Evolutionary conservation across 2,113 vertebrate genomes (phyloP).

Genomic region (Heterotilapia buettikoferi): DNA sequence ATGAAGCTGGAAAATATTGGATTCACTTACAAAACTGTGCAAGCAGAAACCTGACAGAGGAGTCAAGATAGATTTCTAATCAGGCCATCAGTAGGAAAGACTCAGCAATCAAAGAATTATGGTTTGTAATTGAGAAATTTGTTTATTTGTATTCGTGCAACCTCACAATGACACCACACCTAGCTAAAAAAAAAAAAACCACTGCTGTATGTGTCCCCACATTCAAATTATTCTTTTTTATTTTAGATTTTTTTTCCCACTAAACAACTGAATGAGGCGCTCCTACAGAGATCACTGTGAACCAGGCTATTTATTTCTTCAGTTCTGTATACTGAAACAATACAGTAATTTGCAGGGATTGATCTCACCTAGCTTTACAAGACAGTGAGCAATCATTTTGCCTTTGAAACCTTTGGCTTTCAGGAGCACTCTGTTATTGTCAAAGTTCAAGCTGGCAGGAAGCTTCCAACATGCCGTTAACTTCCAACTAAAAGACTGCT

Average conservation of each 20-base stretch:
- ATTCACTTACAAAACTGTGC: neutral
- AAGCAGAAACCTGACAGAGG: neutral
- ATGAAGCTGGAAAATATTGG: neutral
- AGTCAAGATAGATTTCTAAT: neutral
- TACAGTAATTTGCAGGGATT: neutral
- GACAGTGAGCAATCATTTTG: neutral
- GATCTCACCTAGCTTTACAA: neutral
- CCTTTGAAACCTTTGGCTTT: neutral
- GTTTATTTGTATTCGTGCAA: neutral
- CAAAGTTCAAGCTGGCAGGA: neutral
- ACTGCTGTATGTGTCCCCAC: neutral
- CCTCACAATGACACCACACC: neutral
- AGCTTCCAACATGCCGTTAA: neutral
- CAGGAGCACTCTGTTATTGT: neutral
- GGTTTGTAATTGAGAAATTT: neutral
- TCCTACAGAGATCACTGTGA: neutral
- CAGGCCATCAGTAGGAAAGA: neutral
- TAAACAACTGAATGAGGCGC: neutral
- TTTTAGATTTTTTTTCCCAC: fast-evolving
- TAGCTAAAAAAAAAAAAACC: neutral
- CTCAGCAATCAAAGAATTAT: neutral
- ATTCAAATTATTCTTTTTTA: neutral
- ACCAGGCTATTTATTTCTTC: neutral
- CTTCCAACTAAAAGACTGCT: neutral
- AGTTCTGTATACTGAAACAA: neutral